phyloP scores from a whole-genome alignment of 2,797 vertebrate species.

The Balearica regulorum region DNA sequence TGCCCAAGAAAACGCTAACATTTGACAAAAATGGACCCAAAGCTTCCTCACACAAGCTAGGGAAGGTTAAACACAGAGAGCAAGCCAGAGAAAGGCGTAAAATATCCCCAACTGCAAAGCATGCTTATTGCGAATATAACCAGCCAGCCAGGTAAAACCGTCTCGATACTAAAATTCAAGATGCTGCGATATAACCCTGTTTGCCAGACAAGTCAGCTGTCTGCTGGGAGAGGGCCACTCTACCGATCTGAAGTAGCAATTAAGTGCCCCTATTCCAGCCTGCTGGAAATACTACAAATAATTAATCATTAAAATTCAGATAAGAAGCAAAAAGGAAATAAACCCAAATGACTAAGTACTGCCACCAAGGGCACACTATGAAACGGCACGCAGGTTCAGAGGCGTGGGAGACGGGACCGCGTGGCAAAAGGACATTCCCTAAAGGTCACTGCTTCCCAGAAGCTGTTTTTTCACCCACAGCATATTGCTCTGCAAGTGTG shows the following conservation, averaged over 20 bases:
- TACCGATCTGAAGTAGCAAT: not conserved
- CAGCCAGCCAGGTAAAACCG: not conserved
- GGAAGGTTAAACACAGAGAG: not conserved
- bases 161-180: not conserved
- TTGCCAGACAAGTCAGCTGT: not conserved
- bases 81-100: not conserved
- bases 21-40: not conserved
- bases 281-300: not conserved
- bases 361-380: not conserved
- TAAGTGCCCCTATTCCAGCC: not conserved
- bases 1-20: not conserved
- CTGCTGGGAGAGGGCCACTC: not conserved
- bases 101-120: not conserved
- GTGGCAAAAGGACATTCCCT: not conserved
- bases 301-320: not conserved
- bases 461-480: not conserved
- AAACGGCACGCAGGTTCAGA: not conserved
- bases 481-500: not conserved
- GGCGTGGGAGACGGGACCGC: fast-evolving
- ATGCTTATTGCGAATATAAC: fast-evolving
- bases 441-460: not conserved
- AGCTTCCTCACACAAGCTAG: not conserved
- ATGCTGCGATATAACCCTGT: not conserved
- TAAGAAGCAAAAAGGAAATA: not conserved
- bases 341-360: not conserved